phyloP scores from a whole-genome alignment of 2,113 vertebrate genomes.

The Corythornis madagascariensis region DNA sequence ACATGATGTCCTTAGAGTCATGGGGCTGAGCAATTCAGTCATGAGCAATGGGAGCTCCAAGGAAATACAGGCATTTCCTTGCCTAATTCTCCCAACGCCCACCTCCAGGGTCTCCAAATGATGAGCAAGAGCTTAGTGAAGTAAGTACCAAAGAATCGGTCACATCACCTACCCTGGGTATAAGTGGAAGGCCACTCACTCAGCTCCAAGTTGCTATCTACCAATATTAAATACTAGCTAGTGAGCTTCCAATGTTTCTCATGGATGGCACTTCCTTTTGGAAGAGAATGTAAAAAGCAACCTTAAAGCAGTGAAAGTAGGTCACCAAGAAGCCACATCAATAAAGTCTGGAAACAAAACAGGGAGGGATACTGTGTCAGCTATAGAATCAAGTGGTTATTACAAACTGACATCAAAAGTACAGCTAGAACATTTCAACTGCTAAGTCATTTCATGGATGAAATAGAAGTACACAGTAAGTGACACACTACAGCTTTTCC shows the following conservation, averaged over 20 bases:
- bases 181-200: neutral
- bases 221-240: neutral
- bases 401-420: conserved; percentile 12
- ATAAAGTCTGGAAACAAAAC: neutral
- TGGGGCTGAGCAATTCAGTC: neutral
- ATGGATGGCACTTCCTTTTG: neutral
- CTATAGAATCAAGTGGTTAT: neutral
- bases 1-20: neutral
- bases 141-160: neutral
- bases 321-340: conserved; percentile 42
- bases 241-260: neutral
- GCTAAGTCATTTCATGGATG: neutral
- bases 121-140: neutral
- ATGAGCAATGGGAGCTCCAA: neutral
- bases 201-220: neutral
- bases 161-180: rapidly evolving
- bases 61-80: conserved; percentile 24
- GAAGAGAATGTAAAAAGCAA: conserved; percentile 16
- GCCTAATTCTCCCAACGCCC: neutral
- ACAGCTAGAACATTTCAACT: neutral
- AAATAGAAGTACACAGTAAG: neutral
- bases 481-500: neutral
- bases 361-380: neutral
- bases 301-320: neutral
- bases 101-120: neutral